Evolutionary conservation across 2,113 vertebrate genomes (phyloP).

Genomic region (Calypte anna): DNA sequence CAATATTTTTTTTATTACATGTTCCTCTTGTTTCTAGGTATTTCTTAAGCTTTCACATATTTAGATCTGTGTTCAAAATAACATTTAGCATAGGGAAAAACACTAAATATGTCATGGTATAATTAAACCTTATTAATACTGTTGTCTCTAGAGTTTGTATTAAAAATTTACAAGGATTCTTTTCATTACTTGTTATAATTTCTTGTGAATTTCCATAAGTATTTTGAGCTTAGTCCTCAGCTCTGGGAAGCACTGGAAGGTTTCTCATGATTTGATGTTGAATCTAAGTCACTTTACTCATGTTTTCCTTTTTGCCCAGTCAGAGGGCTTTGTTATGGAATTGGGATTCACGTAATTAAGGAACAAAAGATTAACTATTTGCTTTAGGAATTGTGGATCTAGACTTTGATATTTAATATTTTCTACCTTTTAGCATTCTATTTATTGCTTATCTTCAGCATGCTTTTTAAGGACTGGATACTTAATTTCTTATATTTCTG

Average conservation of each 20-base stretch:
- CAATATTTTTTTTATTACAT: neutral
- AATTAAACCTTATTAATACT: slow-evolving; percentile 59
- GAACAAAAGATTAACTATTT: neutral
- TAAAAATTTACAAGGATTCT: slow-evolving; percentile 25
- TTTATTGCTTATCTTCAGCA: neutral
- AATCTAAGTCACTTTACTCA: neutral
- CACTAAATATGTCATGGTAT: slow-evolving; percentile 54
- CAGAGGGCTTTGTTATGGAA: neutral
- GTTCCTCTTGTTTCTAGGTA: neutral
- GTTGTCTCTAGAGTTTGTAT: slow-evolving; percentile 32
- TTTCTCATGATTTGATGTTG: neutral
- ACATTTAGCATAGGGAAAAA: slow-evolving; percentile 22
- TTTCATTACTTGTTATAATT: neutral
- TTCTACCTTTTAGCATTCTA: neutral
- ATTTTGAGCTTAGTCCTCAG: neutral
- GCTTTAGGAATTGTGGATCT: neutral
- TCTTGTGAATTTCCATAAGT: neutral
- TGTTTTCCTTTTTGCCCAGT: neutral
- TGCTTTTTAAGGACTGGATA: neutral
- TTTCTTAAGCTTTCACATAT: neutral
- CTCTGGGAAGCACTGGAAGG: neutral
- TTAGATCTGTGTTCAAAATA: neutral
- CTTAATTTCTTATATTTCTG: neutral
- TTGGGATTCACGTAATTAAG: neutral
- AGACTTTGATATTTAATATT: neutral